Base-by-base conservation (phyloP, 2,113 vertebrate species). In the Petromus typicus region DNA sequence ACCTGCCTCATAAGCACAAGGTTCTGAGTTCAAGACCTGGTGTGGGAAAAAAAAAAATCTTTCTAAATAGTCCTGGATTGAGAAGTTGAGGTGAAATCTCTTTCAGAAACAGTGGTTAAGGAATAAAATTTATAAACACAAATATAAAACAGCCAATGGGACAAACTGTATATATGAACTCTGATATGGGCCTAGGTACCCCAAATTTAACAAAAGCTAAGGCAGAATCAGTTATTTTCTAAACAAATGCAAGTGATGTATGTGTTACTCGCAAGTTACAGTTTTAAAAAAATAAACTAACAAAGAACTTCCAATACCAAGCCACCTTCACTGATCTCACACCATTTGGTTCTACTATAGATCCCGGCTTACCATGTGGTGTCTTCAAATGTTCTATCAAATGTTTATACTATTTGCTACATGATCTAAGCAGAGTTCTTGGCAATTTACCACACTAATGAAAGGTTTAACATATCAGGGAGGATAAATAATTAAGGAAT, bases 401-500 rank as follows among this genome's bases (percentile, higher is more conserved):
- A 73, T 95, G 96, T 51, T 97, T 94, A 97, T 88, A 86, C 93
- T 94, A 92, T 96, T 95, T 91, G 86, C 95, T 96, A 97, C 96
- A 96, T 97, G 95, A 97, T 94, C 95, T 97, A 97, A 97, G 96
- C 93, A 79, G 43, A 48, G 87, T 92, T 94, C 96, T 82, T 97
- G 96, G 96, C 80, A 96, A 73, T 95, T 97, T 59, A 97, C 37
- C 97, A 95, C 11, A 73, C 93, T 96, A 91, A 94, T 91, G 93
- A 97, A 98, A 97, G 89, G 92, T 94, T 95, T 95, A 97, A 97
- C 4, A 0, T 95, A 97, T 97, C 93, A 96, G 84, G 94, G 67
- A 90, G 91, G 96, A 97, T 97, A 97, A 97, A 97, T 97, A 95
- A 93, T 30, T 86, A 97, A 97, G 43, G 23, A 96, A 94, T 95